Evolutionary conservation across 2,797 vertebrate genomes (phyloP).

Genomic region (Argentina silus): DNA sequence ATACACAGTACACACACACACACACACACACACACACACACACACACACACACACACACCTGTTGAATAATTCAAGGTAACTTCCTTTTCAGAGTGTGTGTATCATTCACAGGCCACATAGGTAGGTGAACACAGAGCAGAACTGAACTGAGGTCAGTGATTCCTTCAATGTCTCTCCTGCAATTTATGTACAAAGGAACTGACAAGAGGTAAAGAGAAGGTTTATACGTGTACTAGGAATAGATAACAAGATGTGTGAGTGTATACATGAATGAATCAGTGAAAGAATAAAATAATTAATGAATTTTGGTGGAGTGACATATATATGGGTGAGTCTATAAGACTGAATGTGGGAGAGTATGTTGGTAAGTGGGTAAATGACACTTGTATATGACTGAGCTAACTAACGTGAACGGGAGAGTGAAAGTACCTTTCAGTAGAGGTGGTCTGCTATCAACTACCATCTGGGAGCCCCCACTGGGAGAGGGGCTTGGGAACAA

Average conservation of each 20-base stretch:
- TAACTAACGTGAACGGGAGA: slow-evolving; percentile 5
- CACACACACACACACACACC: neutral
- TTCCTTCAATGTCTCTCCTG: neutral
- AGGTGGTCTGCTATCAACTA: slow-evolving; percentile 3
- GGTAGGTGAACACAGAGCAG: slow-evolving; percentile 6
- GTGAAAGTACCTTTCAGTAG: slow-evolving; percentile 1
- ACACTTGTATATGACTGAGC: too few species aligned
- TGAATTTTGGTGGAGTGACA: too few species aligned
- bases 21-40: neutral
- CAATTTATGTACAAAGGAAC: too few species aligned
- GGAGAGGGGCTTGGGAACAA: slow-evolving; percentile 53
- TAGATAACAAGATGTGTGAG: too few species aligned
- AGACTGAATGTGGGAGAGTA: too few species aligned
- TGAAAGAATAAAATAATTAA: too few species aligned
- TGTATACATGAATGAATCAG: too few species aligned
- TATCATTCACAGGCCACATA: neutral
- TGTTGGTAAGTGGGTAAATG: neutral
- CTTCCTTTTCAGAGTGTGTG: slow-evolving; percentile 1
- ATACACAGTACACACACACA: neutral
- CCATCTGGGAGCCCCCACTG: slow-evolving; percentile 48
- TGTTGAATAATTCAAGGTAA: neutral
- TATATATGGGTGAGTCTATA: too few species aligned
- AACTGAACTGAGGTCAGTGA: neutral
- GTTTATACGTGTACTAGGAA: too few species aligned
- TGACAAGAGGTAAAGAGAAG: too few species aligned